Conservation (phyloP, 1,140 invertebrate genomes). For the Drosophila mojavensis region DNA sequence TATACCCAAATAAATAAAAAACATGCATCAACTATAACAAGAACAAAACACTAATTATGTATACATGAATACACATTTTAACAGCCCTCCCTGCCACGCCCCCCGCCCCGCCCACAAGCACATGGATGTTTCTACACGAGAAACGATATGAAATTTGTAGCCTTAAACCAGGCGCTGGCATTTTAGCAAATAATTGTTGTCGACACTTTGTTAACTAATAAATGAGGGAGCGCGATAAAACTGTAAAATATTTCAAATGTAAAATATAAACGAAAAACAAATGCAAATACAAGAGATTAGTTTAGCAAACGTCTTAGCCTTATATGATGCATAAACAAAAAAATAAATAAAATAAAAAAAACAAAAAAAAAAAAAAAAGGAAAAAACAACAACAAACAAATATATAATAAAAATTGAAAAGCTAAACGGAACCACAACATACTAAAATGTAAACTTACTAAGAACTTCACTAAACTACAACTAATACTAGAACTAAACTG, state of each 20-base stretch:
- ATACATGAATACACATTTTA: slow-evolving; percentile 25
- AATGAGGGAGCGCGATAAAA: slow-evolving; percentile 2
- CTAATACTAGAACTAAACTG: slow-evolving; percentile 12
- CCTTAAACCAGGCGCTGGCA: slow-evolving; percentile 15
- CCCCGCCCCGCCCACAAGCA: background rate
- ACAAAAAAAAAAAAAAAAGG: too few relatives aligned
- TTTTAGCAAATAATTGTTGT: slow-evolving; percentile 43
- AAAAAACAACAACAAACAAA: slow-evolving; percentile 34
- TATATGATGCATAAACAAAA: slow-evolving; percentile 41
- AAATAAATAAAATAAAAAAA: too few relatives aligned
- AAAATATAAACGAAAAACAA: slow-evolving; percentile 13
- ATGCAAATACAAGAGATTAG: slow-evolving; percentile 36
- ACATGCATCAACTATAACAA: slow-evolving; percentile 21
- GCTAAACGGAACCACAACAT: slow-evolving; percentile 30
- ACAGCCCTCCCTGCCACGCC: background rate
- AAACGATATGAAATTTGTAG: slow-evolving; percentile 20
- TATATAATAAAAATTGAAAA: slow-evolving; percentile 7
- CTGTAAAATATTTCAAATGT: slow-evolving; percentile 57
- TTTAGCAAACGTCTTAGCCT: slow-evolving; percentile 69
- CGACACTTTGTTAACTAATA: slow-evolving; percentile 36
- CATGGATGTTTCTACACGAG: background rate
- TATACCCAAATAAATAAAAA: slow-evolving; percentile 9
- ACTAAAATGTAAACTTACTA: slow-evolving; percentile 33
- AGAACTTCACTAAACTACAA: background rate
- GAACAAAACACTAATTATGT: background rate